Evolutionary conservation across 2,888 invertebrate species (phyloP).

Genomic region (Metellina segmentata): DNA sequence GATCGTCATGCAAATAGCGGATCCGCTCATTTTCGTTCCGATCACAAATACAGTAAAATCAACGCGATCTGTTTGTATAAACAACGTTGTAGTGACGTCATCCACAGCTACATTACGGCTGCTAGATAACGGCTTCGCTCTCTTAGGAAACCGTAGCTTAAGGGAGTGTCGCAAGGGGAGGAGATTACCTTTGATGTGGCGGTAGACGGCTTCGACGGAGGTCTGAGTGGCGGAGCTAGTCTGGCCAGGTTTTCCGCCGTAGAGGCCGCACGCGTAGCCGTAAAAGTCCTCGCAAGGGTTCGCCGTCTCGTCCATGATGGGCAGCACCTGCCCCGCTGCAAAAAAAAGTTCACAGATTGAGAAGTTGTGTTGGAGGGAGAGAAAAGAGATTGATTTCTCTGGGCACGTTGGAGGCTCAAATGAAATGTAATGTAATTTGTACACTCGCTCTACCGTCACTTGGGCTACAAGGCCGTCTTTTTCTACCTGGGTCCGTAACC

Average conservation of each 20-base stretch:
- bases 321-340: constrained; percentile 49
- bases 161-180: too few relatives aligned
- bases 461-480: not conserved
- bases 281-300: constrained; percentile 59
- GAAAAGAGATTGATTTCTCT: not conserved
- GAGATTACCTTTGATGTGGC: constrained; percentile 43
- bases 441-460: too few relatives aligned
- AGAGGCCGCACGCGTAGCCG: constrained; percentile 50
- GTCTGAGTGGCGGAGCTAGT: constrained; percentile 13
- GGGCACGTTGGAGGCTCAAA: not conserved
- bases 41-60: too few relatives aligned
- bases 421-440: too few relatives aligned
- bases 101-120: too few relatives aligned
- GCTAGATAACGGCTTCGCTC: too few relatives aligned
- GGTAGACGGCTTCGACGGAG: constrained; percentile 36
- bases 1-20: too few relatives aligned
- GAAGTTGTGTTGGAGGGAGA: not conserved
- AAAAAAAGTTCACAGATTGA: not conserved
- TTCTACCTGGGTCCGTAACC: not conserved
- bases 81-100: too few relatives aligned
- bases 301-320: constrained; percentile 19
- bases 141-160: too few relatives aligned
- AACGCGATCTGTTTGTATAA: too few relatives aligned
- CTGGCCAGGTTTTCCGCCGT: constrained; percentile 23
- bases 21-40: too few relatives aligned